Evolutionary conservation across 2,888 invertebrate genomes (phyloP).

Genomic region (Lasius fuliginosus): DNA sequence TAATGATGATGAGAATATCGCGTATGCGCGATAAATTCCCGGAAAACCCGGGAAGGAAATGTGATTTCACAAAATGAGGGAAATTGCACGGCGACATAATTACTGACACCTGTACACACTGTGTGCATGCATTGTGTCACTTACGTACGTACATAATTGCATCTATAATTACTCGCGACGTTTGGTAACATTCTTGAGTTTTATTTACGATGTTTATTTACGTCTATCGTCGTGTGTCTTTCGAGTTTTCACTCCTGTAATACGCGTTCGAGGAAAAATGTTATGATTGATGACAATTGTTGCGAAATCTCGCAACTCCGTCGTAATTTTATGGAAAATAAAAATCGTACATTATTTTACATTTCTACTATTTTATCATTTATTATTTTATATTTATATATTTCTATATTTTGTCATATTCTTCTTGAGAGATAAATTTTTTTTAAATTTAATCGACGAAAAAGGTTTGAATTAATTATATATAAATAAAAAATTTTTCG

Average conservation of each 20-base stretch:
- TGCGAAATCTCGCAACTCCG: not conserved
- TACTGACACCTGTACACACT: not conserved
- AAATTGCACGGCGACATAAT: conserved; percentile 31
- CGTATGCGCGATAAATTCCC: not conserved
- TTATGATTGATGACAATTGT: conserved; percentile 9
- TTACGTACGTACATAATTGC: conserved; percentile 30
- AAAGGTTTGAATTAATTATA: not conserved
- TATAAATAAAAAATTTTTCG: not conserved
- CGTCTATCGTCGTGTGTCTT: not conserved
- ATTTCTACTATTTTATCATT: not conserved
- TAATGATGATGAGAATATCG: conserved; percentile 39
- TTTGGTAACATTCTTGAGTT: conserved; percentile 42
- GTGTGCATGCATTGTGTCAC: conserved; percentile 20
- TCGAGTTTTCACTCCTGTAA: conserved; percentile 19
- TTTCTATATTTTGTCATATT: not conserved
- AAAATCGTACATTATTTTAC: not conserved
- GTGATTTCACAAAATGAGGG: conserved; percentile 15
- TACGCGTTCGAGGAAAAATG: not conserved
- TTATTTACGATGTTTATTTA: conserved; percentile 10
- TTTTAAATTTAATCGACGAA: not conserved
- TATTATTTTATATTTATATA: not conserved
- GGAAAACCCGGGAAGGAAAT: conserved; percentile 55
- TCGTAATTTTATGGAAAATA: not conserved
- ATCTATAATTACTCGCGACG: conserved; percentile 37
- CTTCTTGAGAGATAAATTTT: not conserved